Evolutionary conservation across 2,113 vertebrate species (phyloP).

Genomic region (Siniperca knerii): DNA sequence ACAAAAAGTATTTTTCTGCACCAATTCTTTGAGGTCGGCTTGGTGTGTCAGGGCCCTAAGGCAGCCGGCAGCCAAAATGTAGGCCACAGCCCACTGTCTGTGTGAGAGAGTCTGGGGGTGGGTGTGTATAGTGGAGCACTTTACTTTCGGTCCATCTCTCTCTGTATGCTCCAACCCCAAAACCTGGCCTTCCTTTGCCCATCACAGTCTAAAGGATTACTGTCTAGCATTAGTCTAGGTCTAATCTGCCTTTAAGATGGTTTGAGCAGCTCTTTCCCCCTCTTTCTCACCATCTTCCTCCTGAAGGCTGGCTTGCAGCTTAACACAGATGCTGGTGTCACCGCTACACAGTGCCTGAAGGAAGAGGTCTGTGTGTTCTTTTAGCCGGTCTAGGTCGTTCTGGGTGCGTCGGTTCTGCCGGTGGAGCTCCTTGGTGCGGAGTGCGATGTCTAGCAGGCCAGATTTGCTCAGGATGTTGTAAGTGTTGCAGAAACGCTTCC

Average conservation of each 20-base stretch:
- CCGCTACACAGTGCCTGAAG: constrained; percentile 87
- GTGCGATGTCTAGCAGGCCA: constrained; percentile 91
- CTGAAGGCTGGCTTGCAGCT: constrained; percentile 85
- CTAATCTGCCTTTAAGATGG: constrained; percentile 61
- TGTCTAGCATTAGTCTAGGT: constrained; percentile 6
- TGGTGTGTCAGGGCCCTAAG: constrained; percentile 54
- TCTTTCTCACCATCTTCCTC: constrained; percentile 67
- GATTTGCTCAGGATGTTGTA: constrained; percentile 91
- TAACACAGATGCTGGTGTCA: constrained; percentile 85
- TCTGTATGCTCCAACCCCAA: constrained; percentile 13
- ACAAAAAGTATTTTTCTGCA: constrained; percentile 24
- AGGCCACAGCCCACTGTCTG: constrained; percentile 66
- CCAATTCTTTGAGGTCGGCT: constrained; percentile 21
- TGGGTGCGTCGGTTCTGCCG: constrained; percentile 93
- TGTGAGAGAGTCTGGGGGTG: constrained; percentile 28
- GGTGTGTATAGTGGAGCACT: constrained; percentile 33
- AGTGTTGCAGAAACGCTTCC: constrained; percentile 92
- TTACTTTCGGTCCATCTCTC: constrained; percentile 72
- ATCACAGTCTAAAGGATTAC: constrained; percentile 45
- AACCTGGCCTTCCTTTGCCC: constrained; percentile 5
- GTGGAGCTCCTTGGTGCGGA: constrained; percentile 94
- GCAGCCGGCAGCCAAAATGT: constrained; percentile 62
- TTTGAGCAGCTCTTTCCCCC: constrained; percentile 29
- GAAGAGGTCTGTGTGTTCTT: constrained; percentile 89
- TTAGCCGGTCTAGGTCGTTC: constrained; percentile 89